Evolutionary conservation across 2,888 invertebrate genomes (phyloP).

Genomic region (Lasioglossum pauxillum): DNA sequence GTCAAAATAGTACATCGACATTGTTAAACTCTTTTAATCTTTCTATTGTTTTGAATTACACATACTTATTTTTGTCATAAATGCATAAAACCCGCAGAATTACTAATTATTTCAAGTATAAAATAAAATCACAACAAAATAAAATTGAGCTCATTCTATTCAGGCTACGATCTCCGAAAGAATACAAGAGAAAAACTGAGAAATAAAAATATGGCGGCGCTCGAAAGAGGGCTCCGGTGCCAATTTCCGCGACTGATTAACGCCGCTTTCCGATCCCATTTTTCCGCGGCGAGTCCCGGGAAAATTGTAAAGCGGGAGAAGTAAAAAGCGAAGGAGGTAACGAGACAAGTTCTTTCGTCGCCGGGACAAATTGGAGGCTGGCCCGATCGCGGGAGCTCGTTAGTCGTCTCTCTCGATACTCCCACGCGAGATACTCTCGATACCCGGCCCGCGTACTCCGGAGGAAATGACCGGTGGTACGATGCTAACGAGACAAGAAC

Average conservation of each 20-base stretch:
- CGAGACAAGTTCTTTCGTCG: conserved; percentile 25
- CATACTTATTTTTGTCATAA: too few relatives aligned
- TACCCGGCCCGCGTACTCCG: neutral
- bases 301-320: neutral
- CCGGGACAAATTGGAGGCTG: conserved; percentile 55
- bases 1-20: too few relatives aligned
- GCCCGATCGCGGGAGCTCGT: conserved; percentile 58
- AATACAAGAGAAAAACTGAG: neutral
- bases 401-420: conserved; percentile 54
- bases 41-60: too few relatives aligned
- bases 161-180: neutral
- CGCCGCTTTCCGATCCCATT: neutral
- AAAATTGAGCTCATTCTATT: too few relatives aligned
- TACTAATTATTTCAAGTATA: too few relatives aligned
- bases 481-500: conserved; percentile 55
- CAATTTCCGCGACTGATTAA: conserved; percentile 1
- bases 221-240: neutral
- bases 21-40: too few relatives aligned
- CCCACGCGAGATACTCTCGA: conserved; percentile 39
- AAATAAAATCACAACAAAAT: too few relatives aligned
- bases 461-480: conserved; percentile 50
- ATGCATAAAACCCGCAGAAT: too few relatives aligned
- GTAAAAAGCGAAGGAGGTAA: conserved; percentile 12
- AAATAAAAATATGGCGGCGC: neutral
- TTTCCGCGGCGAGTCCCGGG: neutral